Base-by-base conservation (phyloP, 2,113 vertebrate species). In the Rhabdomys dilectus region DNA sequence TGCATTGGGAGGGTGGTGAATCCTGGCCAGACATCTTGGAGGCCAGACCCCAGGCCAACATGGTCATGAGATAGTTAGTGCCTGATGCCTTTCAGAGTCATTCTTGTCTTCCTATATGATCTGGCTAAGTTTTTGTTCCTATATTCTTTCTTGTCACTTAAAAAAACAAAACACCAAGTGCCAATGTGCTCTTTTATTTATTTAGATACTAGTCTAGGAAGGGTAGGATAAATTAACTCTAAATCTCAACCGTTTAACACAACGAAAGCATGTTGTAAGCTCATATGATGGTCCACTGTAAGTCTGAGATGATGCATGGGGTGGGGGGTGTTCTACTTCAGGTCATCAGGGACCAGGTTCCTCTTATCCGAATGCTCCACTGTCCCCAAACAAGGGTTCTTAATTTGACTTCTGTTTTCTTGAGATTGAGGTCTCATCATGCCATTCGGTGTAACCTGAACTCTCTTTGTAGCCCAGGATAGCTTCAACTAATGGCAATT, bases 191-290 rank as follows among this genome's bases (percentile, higher is more conserved):
- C 60, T 70, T 92, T 58, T 68, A 92, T 91, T 94, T 78, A 92
- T 93, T 91, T 82, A 92, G 64, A 81, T 53, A 58, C 51, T 84
- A 22, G n/a, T 70, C 72, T 73, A 82, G 76, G 77, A 94, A 89
- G 53, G 94, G 22, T 48, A 76, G 60, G 24, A n/a, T 95, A 68
- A 56, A 56, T 66, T 60, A 91, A n/a, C 51, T 92, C 34, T 42
- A 89, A 77, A 64, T 95, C 91, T 88, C 75, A 81, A 22, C n/a
- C 24, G 21, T n/a, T 95, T 86, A 78, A 66, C 15, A 72, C 24
- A 82, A 31, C 34, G 29, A 19, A 87, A 62, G 26, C 36, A 26
- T 45, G 70, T 29, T 39, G 42, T 24, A 68, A 72, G 75, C 10
- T 64, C 75, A 15, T 42, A 60, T 64, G 72, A 73, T 5, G 58